Evolutionary conservation across 2,888 invertebrate genomes (phyloP), one percentile per base, ranked within the genome.

Genomic region (Autographa pulchrina): DNA sequence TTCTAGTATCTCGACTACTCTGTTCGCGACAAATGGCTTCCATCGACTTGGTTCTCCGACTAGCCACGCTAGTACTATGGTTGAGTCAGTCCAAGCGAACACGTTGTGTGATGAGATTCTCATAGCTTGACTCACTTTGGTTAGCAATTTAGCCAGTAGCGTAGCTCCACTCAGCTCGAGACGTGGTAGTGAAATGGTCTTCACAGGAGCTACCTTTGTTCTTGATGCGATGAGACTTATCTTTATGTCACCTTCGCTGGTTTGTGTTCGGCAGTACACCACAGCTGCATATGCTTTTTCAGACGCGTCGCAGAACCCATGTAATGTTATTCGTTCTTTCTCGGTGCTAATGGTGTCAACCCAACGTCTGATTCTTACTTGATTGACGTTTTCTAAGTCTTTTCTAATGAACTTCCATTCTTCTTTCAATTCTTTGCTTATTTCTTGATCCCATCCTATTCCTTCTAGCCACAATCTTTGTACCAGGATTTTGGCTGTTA

Each of bases 131-230:
- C 63, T 56, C 1, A 81, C 75, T 62, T 86, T 68, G 1, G 52
- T 58, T 58, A 83, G 64, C 16, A 85, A 59, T 58, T 75, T 81
- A 8, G 84, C 60, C 5, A 84, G 38, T 14, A 85, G 60, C 35
- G 70, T 48, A 16, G 82, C 83, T n/a, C 82, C 85, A 65, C 80
- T 72, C 1, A 84, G 68, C 65, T 85, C 85, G 0, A 85, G 64
- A 25, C 84, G 64, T 11, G 84, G 84, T 18, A 83, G 48, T 18
- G 85, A 81, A 14, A 85, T 65, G 35, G 78, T 67, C 65, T 78
- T 82, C 2, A 85, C 61, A n/a, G 86, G 84, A n/a, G 85, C 85
- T 54, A 84, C 83, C 62, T 72, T 75, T 9, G 85, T 83, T 75
- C 70, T 80, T n/a, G 82, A 66, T 13, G 85, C 80, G 5, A 84